phyloP scores from a whole-genome alignment of 2,797 vertebrate genomes.

The Merluccius polli region DNA sequence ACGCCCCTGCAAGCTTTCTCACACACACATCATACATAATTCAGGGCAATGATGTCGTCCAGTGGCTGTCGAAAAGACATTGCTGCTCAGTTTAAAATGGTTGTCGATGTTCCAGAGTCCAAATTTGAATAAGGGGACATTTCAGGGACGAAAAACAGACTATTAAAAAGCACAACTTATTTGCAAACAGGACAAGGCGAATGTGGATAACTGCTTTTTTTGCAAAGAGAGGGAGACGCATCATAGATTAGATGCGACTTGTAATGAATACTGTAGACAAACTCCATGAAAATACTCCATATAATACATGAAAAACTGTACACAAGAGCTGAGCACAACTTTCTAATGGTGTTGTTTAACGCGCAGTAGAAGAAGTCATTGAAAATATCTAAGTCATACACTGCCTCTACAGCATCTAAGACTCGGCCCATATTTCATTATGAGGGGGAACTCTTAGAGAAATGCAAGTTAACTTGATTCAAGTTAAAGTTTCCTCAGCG shows the following conservation, averaged over 20 bases:
- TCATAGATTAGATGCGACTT: background rate
- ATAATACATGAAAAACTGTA: too few relatives aligned
- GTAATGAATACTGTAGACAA: background rate
- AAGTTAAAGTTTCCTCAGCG: background rate
- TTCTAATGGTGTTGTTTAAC: background rate
- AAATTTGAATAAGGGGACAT: slow-evolving; percentile 49
- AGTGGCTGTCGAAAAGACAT: slow-evolving; percentile 44
- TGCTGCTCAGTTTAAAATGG: slow-evolving; percentile 46
- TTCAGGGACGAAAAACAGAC: slow-evolving; percentile 27
- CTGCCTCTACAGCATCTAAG: too few relatives aligned
- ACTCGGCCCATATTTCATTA: background rate
- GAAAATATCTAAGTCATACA: too few relatives aligned
- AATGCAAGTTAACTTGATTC: background rate
- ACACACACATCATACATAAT: slow-evolving; percentile 62
- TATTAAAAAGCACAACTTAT: slow-evolving; percentile 25
- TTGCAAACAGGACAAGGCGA: background rate
- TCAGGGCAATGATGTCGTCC: slow-evolving; percentile 42
- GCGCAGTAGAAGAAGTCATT: background rate
- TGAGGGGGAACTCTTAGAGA: background rate
- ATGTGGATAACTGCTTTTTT: background rate
- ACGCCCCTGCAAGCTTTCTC: too few relatives aligned
- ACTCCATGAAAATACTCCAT: background rate
- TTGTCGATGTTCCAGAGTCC: slow-evolving; percentile 36
- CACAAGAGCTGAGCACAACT: too few relatives aligned
- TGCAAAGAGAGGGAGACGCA: background rate